Base-by-base conservation (phyloP, 2,888 invertebrate species). In the Zaprionus bogoriensis region DNA sequence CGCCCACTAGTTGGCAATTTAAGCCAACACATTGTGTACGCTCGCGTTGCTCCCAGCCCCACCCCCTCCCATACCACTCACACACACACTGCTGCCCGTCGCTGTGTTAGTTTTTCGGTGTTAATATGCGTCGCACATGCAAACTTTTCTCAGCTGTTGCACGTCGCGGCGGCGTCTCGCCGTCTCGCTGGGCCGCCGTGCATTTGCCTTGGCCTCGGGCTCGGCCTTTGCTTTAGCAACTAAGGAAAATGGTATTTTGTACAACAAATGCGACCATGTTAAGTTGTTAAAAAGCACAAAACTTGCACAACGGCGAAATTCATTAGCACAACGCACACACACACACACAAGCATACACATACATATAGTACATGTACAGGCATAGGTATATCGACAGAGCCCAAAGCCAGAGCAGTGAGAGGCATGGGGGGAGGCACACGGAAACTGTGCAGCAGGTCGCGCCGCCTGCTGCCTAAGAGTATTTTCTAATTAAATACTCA, bases 401-500 rank as follows among this genome's bases (percentile, higher is more conserved):
- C n/a, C n/a, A n/a, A n/a, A n/a, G n/a, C n/a, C n/a, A 9, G 5
- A 36, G 7, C 36, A 17, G 36, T 4, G 17, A 4, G 17, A n/a
- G 17, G 27, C 19, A 19, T n/a, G 39, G 46, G 41, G 23, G 6
- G n/a, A 1, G 22, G 17, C 14, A 44, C 14, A 27, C 44, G 64
- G 69, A 74, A 74, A 72, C 69, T 71, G 68, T 63, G 41, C 41
- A 46, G 72, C 32, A 36, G 32, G 32, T 17, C 17, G 32, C 17
- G 32, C 14, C 32, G 54, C 48, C 48, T 32, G 28, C 51, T 48
- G 41, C 39, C 65, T 50, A 61, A 72, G 77, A 76, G 86, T 76
- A 84, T 87, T 84, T 87, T 88, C 87, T 88, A 88, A 87, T 87
- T 87, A 87, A 87, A 87, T 86, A 76, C 78, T 83, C 87, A 77